Conservation (phyloP, 2,113 vertebrate genomes). For the Gadus macrocephalus region DNA sequence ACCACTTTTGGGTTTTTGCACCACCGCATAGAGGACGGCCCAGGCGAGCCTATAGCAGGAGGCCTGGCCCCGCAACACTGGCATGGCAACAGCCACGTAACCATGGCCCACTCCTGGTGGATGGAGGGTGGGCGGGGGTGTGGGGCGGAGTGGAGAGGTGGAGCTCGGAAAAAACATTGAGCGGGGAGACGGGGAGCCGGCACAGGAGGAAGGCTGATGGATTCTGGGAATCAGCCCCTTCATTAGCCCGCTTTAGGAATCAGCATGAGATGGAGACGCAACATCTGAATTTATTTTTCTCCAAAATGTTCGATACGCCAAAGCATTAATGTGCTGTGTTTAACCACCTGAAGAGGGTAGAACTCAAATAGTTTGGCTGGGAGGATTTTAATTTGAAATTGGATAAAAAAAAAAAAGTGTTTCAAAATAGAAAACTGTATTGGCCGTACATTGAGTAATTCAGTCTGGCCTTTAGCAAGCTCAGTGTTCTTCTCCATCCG, state of each 20-base stretch:
- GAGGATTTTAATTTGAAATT: too few relatives aligned
- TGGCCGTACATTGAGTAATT: too few relatives aligned
- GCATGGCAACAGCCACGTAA: constrained; percentile 59
- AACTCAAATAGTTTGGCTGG: too few relatives aligned
- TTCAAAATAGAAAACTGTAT: too few relatives aligned
- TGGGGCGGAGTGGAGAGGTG: constrained; percentile 35
- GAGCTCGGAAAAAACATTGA: constrained; percentile 19
- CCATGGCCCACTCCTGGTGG: constrained; percentile 39
- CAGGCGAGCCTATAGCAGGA: constrained; percentile 19
- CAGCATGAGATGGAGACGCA: background rate
- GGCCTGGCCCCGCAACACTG: constrained; percentile 21
- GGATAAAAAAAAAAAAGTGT: too few relatives aligned
- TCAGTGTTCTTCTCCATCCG: too few relatives aligned
- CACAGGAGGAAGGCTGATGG: constrained; percentile 2
- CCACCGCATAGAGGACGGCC: background rate
- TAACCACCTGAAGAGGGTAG: background rate
- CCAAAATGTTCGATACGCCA: background rate
- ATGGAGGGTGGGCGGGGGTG: constrained; percentile 31
- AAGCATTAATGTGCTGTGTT: background rate
- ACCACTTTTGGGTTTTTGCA: too few relatives aligned
- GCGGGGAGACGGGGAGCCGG: constrained; percentile 2
- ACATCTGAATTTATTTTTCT: background rate
- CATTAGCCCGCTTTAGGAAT: background rate
- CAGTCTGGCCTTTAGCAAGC: too few relatives aligned
- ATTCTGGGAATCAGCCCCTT: constrained; percentile 1